phyloP scores from a whole-genome alignment of 2,113 vertebrate genomes.

The Sciurus niger region DNA sequence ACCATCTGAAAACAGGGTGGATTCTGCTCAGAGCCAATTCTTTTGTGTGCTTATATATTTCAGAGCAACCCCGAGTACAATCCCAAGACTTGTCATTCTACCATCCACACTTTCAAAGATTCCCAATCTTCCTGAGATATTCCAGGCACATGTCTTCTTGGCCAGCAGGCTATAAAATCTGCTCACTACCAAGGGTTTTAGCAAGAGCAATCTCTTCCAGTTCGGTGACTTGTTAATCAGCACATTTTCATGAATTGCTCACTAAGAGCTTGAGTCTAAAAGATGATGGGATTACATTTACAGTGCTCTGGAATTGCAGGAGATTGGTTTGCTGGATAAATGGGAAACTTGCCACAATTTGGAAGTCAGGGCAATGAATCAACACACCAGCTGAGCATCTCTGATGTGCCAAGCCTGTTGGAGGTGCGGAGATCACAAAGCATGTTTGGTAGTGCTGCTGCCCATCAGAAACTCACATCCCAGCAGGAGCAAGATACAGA shows the following conservation, averaged over 20 bases:
- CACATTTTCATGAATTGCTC: conserved; percentile 66
- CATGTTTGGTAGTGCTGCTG: not conserved
- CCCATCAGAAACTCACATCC: not conserved
- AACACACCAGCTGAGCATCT: not conserved
- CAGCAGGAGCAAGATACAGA: not conserved
- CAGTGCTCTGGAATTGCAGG: not conserved
- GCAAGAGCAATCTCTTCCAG: conserved; percentile 6
- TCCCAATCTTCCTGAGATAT: not conserved
- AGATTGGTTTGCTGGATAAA: not conserved
- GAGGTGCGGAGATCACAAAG: not conserved
- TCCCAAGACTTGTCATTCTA: not conserved
- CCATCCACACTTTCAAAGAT: not conserved
- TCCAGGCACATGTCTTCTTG: not conserved
- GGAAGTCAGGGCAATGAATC: conserved; percentile 35
- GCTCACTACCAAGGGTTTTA: not conserved
- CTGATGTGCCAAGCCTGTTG: not conserved
- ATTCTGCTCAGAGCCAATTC: not conserved
- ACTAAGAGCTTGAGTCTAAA: conserved; percentile 48
- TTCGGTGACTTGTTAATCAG: conserved; percentile 63
- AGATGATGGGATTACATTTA: conserved; percentile 41
- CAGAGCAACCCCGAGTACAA: not conserved
- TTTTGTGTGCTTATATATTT: not conserved
- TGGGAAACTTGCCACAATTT: not conserved
- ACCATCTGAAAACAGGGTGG: not conserved
- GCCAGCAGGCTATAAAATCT: conserved; percentile 3